phyloP scores from a whole-genome alignment of 2,888 invertebrate genomes.

The Crematogaster levior region DNA sequence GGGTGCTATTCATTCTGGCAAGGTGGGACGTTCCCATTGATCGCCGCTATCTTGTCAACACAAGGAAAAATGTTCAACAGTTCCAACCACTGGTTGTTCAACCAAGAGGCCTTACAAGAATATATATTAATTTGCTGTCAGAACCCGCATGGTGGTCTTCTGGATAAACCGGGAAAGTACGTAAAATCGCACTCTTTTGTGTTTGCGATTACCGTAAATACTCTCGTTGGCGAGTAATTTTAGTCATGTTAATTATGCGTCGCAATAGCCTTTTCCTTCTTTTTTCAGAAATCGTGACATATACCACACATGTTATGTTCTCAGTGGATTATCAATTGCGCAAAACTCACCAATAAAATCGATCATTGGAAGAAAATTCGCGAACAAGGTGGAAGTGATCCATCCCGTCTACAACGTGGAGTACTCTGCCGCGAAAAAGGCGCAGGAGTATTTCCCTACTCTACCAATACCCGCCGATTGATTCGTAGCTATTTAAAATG shows the following conservation, averaged over 20 bases:
- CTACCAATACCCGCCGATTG: conserved; percentile 79
- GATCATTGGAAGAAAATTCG: conserved; percentile 83
- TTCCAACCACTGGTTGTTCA: conserved; percentile 90
- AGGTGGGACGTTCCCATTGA: conserved; percentile 95
- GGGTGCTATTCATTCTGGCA: conserved; percentile 99
- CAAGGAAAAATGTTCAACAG: conserved; percentile 82
- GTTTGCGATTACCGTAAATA: background rate
- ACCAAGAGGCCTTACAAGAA: conserved; percentile 96
- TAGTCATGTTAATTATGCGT: background rate
- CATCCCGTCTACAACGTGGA: conserved; percentile 83
- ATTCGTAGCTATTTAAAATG: conserved; percentile 53
- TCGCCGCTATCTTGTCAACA: conserved; percentile 91
- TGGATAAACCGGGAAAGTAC: conserved; percentile 98
- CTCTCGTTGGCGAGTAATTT: background rate
- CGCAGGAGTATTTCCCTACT: conserved; percentile 79
- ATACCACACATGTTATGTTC: conserved; percentile 98
- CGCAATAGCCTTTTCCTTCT: background rate
- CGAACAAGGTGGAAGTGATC: conserved; percentile 79
- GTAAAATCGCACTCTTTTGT: conserved; percentile 76
- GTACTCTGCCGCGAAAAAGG: conserved; percentile 76
- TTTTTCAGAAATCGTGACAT: conserved; percentile 92
- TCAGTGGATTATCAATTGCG: conserved; percentile 97
- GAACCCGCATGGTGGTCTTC: conserved; percentile 93
- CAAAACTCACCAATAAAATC: conserved; percentile 88
- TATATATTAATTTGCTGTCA: conserved; percentile 98